Conservation (phyloP, 2,113 vertebrate species). For the Plecotus auritus region DNA sequence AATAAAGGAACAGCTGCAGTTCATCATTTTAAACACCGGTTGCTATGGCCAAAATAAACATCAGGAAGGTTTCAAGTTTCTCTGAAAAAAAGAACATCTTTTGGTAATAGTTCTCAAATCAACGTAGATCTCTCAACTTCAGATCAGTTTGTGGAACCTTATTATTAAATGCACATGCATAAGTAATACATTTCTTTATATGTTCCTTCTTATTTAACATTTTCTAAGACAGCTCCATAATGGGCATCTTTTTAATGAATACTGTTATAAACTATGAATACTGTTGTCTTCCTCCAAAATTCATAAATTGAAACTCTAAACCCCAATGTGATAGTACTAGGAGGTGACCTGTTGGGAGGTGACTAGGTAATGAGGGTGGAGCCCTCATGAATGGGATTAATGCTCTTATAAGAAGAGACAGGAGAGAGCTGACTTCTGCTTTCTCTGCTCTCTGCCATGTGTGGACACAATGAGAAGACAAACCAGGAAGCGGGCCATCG, state of each 20-base stretch:
- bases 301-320: background rate
- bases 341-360: background rate
- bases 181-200: background rate
- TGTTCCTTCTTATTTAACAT: background rate
- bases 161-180: slow-evolving; percentile 6
- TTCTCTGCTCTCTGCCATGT: background rate
- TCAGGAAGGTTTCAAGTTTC: slow-evolving; percentile 49
- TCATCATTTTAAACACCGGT: slow-evolving; percentile 43
- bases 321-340: background rate
- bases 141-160: background rate
- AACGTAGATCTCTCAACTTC: slow-evolving; percentile 43
- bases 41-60: slow-evolving; percentile 52
- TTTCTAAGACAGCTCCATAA: background rate
- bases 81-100: background rate
- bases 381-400: background rate
- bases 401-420: background rate
- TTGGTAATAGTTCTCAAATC: background rate
- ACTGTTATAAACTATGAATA: background rate
- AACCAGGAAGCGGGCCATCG: background rate
- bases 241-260: background rate
- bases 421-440: background rate
- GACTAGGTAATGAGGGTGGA: background rate
- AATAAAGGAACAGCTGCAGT: slow-evolving; percentile 38
- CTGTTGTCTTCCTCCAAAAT: background rate
- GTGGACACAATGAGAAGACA: background rate